Percentiles rank a stretch among this genome's conserved stretches.
These are phyloP conservation scores for Sebastes alutus DNA, from an alignment of 2,797 vertebrate genomes.

Conservation along the genomic window DNA sequence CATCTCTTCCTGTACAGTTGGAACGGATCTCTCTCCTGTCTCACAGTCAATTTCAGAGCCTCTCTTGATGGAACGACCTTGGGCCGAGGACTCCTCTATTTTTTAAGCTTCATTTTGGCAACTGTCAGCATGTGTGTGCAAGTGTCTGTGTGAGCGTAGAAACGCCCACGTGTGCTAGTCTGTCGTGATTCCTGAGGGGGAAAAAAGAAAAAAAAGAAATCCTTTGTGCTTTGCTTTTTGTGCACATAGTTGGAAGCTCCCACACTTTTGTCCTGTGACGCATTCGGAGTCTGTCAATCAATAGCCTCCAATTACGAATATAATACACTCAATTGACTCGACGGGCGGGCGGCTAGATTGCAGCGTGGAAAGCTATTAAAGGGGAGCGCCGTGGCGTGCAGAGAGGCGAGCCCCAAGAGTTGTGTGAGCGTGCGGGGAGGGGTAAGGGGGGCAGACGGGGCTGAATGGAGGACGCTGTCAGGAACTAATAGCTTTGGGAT, in stretches of 20 bases:
- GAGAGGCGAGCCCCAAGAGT: slow-evolving; percentile 61
- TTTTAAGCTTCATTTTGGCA: slow-evolving; percentile 52
- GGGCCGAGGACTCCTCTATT: slow-evolving; percentile 25
- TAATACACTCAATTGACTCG: slow-evolving; percentile 80
- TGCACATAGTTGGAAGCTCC: slow-evolving; percentile 50
- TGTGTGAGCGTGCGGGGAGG: slow-evolving; percentile 16
- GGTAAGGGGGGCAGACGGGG: slow-evolving; percentile 40
- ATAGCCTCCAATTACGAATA: slow-evolving; percentile 81
- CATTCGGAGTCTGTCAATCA: slow-evolving; percentile 77
- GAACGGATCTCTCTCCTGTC: slow-evolving; percentile 13
- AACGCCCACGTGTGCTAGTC: background rate
- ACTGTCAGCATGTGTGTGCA: slow-evolving; percentile 44
- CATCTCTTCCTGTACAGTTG: slow-evolving; percentile 11
- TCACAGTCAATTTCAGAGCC: slow-evolving; percentile 50
- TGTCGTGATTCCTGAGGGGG: background rate
- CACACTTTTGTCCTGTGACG: slow-evolving; percentile 62
- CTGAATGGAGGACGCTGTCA: slow-evolving; percentile 76
- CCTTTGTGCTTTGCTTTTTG: slow-evolving; percentile 54
- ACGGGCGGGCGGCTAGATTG: slow-evolving; percentile 70
- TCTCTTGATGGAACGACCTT: slow-evolving; percentile 59
- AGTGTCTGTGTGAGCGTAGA: slow-evolving; percentile 5
- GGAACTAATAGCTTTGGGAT: slow-evolving; percentile 81
- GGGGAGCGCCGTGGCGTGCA: slow-evolving; percentile 58
- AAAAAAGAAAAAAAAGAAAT: slow-evolving; percentile 19
- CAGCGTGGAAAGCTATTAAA: slow-evolving; percentile 79